phyloP scores from a whole-genome alignment of 2,113 vertebrate genomes.

The Paracanthobrama guichenoti region DNA sequence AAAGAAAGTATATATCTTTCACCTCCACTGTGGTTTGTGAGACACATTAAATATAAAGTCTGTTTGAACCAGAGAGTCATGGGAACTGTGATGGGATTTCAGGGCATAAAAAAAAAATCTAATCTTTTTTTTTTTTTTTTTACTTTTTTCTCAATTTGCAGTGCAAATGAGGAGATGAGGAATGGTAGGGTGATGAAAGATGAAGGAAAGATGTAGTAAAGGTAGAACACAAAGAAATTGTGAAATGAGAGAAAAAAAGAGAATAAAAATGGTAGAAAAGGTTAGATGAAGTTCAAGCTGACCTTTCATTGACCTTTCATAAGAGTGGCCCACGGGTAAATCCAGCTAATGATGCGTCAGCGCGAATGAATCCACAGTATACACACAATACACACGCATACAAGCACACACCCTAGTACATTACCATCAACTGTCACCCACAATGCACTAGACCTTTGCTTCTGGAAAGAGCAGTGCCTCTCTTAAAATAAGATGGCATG shows the following conservation, averaged over 20 bases:
- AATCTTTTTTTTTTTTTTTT: neutral
- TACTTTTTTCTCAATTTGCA: neutral
- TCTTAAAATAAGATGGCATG: neutral
- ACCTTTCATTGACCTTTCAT: constrained; percentile 35
- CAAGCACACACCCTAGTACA: neutral
- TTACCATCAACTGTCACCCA: neutral
- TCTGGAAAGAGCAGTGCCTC: neutral
- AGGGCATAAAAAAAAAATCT: neutral
- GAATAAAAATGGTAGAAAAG: constrained; percentile 3
- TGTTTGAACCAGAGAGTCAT: neutral
- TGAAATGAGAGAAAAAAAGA: neutral
- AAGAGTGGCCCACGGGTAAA: neutral
- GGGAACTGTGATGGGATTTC: neutral
- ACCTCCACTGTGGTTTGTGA: neutral
- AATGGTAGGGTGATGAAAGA: neutral
- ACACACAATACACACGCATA: constrained; percentile 17
- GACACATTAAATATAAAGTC: constrained; percentile 14
- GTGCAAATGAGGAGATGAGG: neutral
- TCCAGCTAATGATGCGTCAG: constrained; percentile 18
- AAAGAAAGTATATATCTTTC: constrained; percentile 9
- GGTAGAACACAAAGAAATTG: neutral
- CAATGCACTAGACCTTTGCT: constrained; percentile 18
- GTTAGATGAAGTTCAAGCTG: constrained; percentile 33
- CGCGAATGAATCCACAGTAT: neutral
- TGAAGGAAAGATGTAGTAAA: neutral